Evolutionary conservation across 2,113 vertebrate species (phyloP).

Genomic region (Atrichornis clamosus): DNA sequence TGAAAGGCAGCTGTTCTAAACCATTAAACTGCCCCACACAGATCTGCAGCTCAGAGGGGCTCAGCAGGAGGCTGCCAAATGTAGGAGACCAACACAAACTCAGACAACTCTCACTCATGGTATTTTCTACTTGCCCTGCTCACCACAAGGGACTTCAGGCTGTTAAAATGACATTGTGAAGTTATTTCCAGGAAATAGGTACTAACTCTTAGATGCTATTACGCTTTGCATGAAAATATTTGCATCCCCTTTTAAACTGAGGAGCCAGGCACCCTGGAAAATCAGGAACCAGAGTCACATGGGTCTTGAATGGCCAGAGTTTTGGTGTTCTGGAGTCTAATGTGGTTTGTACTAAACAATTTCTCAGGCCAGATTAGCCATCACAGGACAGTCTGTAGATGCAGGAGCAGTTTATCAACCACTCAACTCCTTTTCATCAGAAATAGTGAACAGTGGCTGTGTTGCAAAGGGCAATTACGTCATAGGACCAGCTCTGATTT

Average conservation of each 20-base stretch:
- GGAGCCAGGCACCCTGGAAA: neutral
- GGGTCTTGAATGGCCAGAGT: neutral
- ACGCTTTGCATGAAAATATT: neutral
- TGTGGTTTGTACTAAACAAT: neutral
- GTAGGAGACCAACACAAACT: neutral
- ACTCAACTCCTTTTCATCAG: neutral
- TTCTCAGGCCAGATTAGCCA: neutral
- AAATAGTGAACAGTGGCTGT: neutral
- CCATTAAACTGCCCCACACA: neutral
- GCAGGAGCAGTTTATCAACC: neutral
- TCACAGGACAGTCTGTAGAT: neutral
- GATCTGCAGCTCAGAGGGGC: neutral
- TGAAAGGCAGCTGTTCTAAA: neutral
- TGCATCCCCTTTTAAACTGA: neutral
- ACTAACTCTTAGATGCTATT: neutral
- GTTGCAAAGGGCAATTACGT: accelerated
- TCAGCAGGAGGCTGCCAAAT: neutral
- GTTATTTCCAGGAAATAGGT: neutral
- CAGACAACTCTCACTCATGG: neutral
- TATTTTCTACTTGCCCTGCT: neutral
- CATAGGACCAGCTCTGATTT: neutral
- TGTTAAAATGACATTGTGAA: neutral
- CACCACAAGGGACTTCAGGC: neutral
- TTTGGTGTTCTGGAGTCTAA: neutral
- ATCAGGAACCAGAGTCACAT: neutral